Conservation (phyloP, 2,888 invertebrate genomes). For the Cheilosia vulpina region DNA sequence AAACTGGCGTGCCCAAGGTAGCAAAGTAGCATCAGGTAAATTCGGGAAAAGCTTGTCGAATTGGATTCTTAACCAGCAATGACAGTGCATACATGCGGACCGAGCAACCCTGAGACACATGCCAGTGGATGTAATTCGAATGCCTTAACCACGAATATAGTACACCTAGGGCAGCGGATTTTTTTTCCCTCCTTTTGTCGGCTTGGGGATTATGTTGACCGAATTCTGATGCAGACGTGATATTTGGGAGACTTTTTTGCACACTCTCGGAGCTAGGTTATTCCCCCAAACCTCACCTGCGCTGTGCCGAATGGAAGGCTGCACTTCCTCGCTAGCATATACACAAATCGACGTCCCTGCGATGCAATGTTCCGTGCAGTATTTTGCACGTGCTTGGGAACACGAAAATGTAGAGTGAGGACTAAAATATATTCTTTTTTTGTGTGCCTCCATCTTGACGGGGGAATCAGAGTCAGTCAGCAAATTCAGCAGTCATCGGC, state of each 20-base stretch:
- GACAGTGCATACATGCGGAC: constrained; percentile 49
- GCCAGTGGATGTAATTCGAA: constrained; percentile 68
- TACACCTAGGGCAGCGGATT: constrained; percentile 40
- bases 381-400: constrained; percentile 57
- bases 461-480: constrained; percentile 13
- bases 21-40: constrained; percentile 65
- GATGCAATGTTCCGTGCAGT: constrained; percentile 36
- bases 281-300: not conserved
- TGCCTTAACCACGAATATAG: constrained; percentile 41
- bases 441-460: constrained; percentile 4
- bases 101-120: constrained; percentile 57
- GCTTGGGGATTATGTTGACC: constrained; percentile 68
- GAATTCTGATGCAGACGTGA: constrained; percentile 72
- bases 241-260: constrained; percentile 19
- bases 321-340: constrained; percentile 22
- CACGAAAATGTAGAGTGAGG: constrained; percentile 19
- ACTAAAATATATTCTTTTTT: not conserved
- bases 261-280: not conserved
- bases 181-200: not conserved
- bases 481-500: constrained; percentile 45
- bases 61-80: constrained; percentile 65
- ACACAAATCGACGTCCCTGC: constrained; percentile 2
- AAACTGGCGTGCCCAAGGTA: constrained; percentile 43
- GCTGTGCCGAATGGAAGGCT: constrained; percentile 11
- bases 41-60: constrained; percentile 65